phyloP scores from a whole-genome alignment of 2,797 vertebrate species.

The Falco rusticolus region DNA sequence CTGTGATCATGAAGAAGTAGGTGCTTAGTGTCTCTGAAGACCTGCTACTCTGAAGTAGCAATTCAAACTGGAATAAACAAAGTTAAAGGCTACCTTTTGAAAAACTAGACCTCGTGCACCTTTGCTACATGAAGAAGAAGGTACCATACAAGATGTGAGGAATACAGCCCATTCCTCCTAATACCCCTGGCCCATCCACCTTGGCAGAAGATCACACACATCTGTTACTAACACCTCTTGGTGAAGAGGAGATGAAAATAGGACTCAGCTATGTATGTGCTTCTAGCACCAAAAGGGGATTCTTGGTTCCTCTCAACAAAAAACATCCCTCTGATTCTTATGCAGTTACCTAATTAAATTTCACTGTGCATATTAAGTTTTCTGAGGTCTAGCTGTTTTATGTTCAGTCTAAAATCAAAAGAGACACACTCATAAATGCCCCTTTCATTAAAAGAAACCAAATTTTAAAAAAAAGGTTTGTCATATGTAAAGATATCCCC shows the following conservation, averaged over 20 bases:
- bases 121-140: background rate
- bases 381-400: background rate
- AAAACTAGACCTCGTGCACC: background rate
- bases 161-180: background rate
- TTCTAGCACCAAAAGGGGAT: background rate
- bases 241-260: slow-evolving; percentile 11
- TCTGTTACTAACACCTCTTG: background rate
- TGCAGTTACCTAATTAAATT: slow-evolving; percentile 17
- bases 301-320: background rate
- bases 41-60: background rate
- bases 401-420: background rate
- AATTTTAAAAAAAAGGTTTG: background rate
- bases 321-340: background rate
- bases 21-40: background rate
- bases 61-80: background rate
- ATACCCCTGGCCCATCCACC: background rate
- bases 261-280: background rate
- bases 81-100: background rate
- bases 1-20: background rate
- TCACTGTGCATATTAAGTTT: background rate
- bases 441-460: background rate
- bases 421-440: background rate
- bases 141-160: background rate
- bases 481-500: background rate
- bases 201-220: background rate